Evolutionary conservation across 2,797 vertebrate species (phyloP).

Genomic region (Paedocypris micromegethes): DNA sequence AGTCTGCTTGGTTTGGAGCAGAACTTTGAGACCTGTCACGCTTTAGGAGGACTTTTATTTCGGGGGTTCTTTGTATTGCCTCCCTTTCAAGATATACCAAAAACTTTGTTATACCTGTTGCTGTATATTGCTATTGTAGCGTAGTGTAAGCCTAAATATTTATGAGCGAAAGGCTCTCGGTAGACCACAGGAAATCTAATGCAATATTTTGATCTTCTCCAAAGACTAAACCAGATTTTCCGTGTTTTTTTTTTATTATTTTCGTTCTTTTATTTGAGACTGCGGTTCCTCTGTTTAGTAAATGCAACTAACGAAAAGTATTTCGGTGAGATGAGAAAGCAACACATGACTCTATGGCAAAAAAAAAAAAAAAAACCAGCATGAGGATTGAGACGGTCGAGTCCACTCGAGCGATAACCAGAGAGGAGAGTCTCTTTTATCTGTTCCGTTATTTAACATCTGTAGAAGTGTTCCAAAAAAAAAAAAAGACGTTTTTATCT

Average conservation of each 20-base stretch:
- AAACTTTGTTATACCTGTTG: constrained; percentile 77
- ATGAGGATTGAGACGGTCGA: constrained; percentile 7
- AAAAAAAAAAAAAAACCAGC: constrained; percentile 33
- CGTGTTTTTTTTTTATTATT: constrained; percentile 48
- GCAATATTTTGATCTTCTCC: constrained; percentile 81
- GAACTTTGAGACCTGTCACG: constrained; percentile 53
- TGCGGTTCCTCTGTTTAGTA: constrained; percentile 60
- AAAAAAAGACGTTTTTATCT: background rate
- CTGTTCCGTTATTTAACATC: constrained; percentile 51
- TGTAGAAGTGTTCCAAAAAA: constrained; percentile 40
- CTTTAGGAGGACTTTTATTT: constrained; percentile 54
- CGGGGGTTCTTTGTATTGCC: constrained; percentile 63
- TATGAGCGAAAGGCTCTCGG: constrained; percentile 71
- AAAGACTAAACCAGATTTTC: constrained; percentile 63
- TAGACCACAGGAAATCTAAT: constrained; percentile 74
- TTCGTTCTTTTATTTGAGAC: constrained; percentile 42
- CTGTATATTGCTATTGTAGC: constrained; percentile 74
- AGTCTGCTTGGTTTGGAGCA: constrained; percentile 69
- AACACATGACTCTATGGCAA: constrained; percentile 36
- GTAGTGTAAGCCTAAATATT: constrained; percentile 76
- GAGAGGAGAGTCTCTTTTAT: constrained; percentile 27
- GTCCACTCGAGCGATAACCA: constrained; percentile 27
- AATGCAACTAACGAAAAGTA: constrained; percentile 68
- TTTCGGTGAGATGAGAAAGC: constrained; percentile 24
- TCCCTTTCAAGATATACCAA: constrained; percentile 80